A percentile compares a stretch with the other conserved stretches of the same genome.
Evolutionary conservation across 2,113 vertebrate genomes (phyloP).

Genomic region (Guaruba guarouba): DNA sequence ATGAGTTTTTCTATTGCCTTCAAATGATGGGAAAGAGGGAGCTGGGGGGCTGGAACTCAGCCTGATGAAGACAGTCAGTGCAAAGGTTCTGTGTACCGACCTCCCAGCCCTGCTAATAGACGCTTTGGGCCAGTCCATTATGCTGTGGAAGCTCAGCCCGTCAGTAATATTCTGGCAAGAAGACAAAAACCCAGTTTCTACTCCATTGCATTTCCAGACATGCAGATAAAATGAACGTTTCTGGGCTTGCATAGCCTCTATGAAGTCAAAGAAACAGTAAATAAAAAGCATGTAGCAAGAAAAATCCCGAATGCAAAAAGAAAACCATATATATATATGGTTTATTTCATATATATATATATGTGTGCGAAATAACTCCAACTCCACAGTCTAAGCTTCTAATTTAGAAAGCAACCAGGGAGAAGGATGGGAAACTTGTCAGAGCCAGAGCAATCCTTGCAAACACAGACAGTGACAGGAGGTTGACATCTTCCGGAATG

Average conservation of each 20-base stretch:
- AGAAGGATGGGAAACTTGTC: slow-evolving; percentile 17
- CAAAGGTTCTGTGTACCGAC: background rate
- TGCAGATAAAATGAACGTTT: slow-evolving; percentile 8
- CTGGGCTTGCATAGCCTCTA: background rate
- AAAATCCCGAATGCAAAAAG: slow-evolving; percentile 2
- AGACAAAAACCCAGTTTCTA: background rate
- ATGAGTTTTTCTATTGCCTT: slow-evolving; percentile 12
- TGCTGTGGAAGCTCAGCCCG: background rate
- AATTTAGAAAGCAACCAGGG: background rate
- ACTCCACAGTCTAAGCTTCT: background rate
- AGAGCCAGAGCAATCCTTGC: background rate
- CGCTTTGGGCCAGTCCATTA: background rate
- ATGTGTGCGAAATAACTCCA: background rate
- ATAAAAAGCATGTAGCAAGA: background rate
- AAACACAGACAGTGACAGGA: background rate
- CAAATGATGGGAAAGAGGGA: background rate
- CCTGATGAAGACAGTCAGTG: background rate
- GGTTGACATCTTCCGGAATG: slow-evolving; percentile 21
- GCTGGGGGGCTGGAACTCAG: background rate
- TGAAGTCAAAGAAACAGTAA: background rate
- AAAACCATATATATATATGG: background rate
- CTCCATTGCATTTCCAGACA: slow-evolving; percentile 12
- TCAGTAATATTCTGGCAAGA: slow-evolving; percentile 12
- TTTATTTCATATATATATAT: background rate
- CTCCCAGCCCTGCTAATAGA: background rate